A percentile compares a stretch with the other conserved stretches of the same genome.
phyloP scores from a whole-genome alignment of 1,140 invertebrate genomes.

The Apis dorsata region DNA sequence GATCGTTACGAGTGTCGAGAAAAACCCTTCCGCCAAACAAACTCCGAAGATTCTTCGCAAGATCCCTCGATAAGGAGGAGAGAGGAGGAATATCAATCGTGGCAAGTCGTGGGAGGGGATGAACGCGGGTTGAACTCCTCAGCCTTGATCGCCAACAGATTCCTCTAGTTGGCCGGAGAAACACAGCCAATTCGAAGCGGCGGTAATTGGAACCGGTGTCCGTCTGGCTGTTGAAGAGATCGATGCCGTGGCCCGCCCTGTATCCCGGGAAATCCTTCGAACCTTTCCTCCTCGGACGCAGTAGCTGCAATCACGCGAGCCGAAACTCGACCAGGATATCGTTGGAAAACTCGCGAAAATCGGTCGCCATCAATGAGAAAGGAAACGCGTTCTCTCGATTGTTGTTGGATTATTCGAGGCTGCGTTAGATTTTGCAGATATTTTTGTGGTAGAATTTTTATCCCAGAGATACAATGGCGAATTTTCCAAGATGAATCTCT shows the following conservation, averaged over 20 bases:
- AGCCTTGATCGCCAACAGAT: slow-evolving; percentile 45
- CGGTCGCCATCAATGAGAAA: slow-evolving; percentile 35
- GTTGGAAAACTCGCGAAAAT: slow-evolving; percentile 45
- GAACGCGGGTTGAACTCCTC: slow-evolving; percentile 9
- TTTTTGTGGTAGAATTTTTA: too few relatives aligned
- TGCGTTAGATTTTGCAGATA: too few relatives aligned
- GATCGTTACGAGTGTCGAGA: background rate
- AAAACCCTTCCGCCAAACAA: background rate
- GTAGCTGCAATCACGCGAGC: slow-evolving; percentile 44
- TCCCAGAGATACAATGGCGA: too few relatives aligned
- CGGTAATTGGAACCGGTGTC: slow-evolving; percentile 65
- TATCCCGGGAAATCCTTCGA: slow-evolving; percentile 5
- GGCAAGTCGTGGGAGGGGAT: background rate
- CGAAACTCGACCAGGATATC: slow-evolving; percentile 40
- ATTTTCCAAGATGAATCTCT: too few relatives aligned
- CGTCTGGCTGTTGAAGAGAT: slow-evolving; percentile 50
- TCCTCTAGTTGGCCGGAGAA: slow-evolving; percentile 45
- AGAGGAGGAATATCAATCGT: slow-evolving; percentile 57
- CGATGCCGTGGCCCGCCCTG: slow-evolving; percentile 42
- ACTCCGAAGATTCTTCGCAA: background rate
- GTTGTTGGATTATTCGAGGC: too few relatives aligned
- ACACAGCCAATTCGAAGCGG: slow-evolving; percentile 58
- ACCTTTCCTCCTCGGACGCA: slow-evolving; percentile 46
- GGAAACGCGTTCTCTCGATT: background rate
- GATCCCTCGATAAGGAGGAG: too few relatives aligned